Evolutionary conservation across 2,113 vertebrate genomes (phyloP).

Genomic region (Rhodinocichla rosea): DNA sequence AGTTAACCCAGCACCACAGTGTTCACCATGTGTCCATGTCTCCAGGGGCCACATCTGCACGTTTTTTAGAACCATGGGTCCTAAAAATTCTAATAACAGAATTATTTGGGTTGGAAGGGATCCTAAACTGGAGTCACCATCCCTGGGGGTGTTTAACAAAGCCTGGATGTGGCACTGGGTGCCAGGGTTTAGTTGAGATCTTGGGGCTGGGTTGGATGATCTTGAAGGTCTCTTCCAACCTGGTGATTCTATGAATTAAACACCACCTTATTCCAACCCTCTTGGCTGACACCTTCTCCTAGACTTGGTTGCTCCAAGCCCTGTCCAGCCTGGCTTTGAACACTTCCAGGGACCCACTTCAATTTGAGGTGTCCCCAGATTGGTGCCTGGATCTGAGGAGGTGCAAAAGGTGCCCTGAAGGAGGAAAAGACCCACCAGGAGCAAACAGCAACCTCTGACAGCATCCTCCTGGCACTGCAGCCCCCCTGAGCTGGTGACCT

Average conservation of each 20-base stretch:
- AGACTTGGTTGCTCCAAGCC: neutral
- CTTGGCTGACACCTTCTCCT: neutral
- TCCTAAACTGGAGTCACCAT: neutral
- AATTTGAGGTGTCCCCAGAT: neutral
- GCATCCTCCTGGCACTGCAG: neutral
- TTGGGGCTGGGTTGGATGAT: neutral
- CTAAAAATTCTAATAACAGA: neutral
- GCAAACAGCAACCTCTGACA: neutral
- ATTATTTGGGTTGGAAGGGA: neutral
- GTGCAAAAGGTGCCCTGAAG: neutral
- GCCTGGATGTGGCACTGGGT: neutral
- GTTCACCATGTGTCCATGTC: too few species aligned
- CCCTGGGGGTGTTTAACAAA: neutral
- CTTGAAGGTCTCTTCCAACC: neutral
- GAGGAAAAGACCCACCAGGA: neutral
- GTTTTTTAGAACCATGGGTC: neutral
- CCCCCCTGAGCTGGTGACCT: neutral
- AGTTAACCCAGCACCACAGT: neutral
- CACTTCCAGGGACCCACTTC: neutral
- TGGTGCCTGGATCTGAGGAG: neutral
- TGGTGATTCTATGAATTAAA: neutral
- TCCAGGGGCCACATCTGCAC: neutral
- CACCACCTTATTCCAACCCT: neutral
- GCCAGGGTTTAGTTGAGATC: neutral
- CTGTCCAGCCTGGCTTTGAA: accelerated